Percentiles rank a stretch among this genome's conserved stretches.
Conservation (phyloP, 2,888 invertebrate genomes). For the Trichogramma dendrolimi region DNA sequence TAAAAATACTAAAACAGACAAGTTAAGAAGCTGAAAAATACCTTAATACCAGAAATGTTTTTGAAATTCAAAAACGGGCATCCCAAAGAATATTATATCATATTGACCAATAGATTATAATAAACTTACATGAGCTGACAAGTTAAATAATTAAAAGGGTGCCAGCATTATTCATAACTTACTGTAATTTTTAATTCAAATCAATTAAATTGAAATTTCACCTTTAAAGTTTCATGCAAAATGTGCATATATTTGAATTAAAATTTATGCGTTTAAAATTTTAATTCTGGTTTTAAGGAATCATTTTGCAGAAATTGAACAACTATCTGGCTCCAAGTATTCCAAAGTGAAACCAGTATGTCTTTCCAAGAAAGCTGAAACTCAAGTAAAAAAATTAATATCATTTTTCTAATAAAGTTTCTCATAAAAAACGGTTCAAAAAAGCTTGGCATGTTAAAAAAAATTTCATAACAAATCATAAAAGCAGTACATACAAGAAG, state of each 20-base stretch:
- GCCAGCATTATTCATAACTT: too few species aligned
- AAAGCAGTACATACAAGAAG: neutral
- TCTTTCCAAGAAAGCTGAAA: conserved; percentile 40
- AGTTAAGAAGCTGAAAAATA: conserved; percentile 15
- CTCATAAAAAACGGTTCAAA: neutral
- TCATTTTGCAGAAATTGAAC: conserved; percentile 23
- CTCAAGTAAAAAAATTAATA: conserved; percentile 35
- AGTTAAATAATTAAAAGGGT: too few species aligned
- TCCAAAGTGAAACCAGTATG: conserved; percentile 26
- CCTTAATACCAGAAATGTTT: conserved; percentile 26
- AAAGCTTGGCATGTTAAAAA: conserved; percentile 24
- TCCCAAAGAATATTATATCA: conserved; percentile 1
- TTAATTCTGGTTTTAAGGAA: conserved; percentile 23
- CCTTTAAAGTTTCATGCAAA: conserved; percentile 12
- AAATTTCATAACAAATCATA: conserved; percentile 11
- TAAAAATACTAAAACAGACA: conserved; percentile 32
- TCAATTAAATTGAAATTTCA: conserved; percentile 8
- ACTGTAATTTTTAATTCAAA: too few species aligned
- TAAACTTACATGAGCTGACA: neutral
- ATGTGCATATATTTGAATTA: neutral
- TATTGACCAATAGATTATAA: conserved; percentile 20
- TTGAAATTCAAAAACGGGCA: conserved; percentile 18
- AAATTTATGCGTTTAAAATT: neutral
- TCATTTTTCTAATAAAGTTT: conserved; percentile 6
- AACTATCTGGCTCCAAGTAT: conserved; percentile 21